A percentile compares a stretch with the other conserved stretches of the same genome.
phyloP scores from a whole-genome alignment of 2,797 vertebrate genomes.

The Fistularia commersonii region DNA sequence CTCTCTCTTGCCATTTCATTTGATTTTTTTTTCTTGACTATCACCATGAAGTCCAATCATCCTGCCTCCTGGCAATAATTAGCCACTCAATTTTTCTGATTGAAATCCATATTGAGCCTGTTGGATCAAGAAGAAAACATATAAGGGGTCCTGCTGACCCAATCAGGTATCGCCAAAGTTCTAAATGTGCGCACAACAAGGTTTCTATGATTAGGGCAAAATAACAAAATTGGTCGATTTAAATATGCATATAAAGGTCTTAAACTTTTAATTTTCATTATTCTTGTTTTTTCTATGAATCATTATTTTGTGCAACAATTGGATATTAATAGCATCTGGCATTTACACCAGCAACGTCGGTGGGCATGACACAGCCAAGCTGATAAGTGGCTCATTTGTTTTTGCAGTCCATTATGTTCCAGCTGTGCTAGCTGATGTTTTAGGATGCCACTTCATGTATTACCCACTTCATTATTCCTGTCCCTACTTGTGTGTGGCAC shows the following conservation, averaged over 20 bases:
- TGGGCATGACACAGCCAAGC: constrained; percentile 25
- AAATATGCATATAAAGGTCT: constrained; percentile 2
- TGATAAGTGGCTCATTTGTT: constrained; percentile 56
- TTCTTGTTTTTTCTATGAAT: constrained; percentile 10
- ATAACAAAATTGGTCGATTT: not conserved
- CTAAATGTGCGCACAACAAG: too few species aligned
- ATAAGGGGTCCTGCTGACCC: too few species aligned
- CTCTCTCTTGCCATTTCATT: too few species aligned
- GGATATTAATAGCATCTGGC: constrained; percentile 39
- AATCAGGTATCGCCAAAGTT: too few species aligned
- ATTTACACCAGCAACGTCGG: constrained; percentile 30
- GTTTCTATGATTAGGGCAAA: too few species aligned
- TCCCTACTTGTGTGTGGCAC: constrained; percentile 58
- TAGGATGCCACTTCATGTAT: constrained; percentile 63
- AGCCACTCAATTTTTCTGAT: too few species aligned
- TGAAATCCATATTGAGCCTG: too few species aligned
- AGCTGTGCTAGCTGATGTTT: constrained; percentile 64
- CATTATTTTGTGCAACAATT: constrained; percentile 28
- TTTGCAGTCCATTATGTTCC: constrained; percentile 63
- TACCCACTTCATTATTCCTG: constrained; percentile 68
- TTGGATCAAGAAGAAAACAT: too few species aligned
- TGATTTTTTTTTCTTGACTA: too few species aligned
- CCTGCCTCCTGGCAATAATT: too few species aligned
- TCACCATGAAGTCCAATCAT: too few species aligned
- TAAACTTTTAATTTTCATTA: constrained; percentile 16